Evolutionary conservation across 2,888 invertebrate genomes (phyloP).

Genomic region (Cybosia mesomella): DNA sequence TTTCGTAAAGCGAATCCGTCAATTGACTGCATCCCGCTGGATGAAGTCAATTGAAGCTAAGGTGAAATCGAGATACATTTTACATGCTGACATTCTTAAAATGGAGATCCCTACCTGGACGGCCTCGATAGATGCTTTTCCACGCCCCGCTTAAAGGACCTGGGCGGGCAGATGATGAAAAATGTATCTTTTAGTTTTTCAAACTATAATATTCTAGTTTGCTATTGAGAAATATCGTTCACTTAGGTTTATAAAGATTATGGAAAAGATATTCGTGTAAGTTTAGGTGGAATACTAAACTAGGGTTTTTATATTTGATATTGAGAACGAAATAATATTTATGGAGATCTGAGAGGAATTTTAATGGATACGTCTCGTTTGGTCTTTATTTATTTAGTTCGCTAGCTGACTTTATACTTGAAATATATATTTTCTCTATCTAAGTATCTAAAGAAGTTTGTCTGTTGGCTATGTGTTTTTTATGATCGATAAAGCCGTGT

Average conservation of each 20-base stretch:
- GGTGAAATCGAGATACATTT: too few species aligned
- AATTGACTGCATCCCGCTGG: too few species aligned
- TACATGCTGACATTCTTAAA: not conserved
- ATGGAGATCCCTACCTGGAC: too few species aligned
- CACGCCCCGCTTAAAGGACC: too few species aligned
- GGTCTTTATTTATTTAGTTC: not conserved
- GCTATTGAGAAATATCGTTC: not conserved
- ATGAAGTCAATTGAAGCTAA: too few species aligned
- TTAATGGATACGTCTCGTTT: not conserved
- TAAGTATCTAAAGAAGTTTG: not conserved
- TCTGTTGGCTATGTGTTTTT: too few species aligned
- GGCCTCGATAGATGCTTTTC: too few species aligned
- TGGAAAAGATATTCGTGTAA: not conserved
- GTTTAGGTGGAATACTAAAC: not conserved
- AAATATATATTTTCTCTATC: not conserved
- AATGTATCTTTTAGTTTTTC: too few species aligned
- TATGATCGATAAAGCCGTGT: too few species aligned
- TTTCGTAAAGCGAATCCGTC: too few species aligned
- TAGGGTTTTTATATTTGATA: not conserved
- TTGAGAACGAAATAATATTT: slow-evolving; percentile 8
- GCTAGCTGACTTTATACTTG: not conserved
- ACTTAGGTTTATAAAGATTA: not conserved
- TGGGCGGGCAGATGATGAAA: too few species aligned
- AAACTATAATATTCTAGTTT: not conserved
- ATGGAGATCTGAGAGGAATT: slow-evolving; percentile 5